Conservation (phyloP, 2,113 vertebrate genomes). For the Aleadryas rufinucha region DNA sequence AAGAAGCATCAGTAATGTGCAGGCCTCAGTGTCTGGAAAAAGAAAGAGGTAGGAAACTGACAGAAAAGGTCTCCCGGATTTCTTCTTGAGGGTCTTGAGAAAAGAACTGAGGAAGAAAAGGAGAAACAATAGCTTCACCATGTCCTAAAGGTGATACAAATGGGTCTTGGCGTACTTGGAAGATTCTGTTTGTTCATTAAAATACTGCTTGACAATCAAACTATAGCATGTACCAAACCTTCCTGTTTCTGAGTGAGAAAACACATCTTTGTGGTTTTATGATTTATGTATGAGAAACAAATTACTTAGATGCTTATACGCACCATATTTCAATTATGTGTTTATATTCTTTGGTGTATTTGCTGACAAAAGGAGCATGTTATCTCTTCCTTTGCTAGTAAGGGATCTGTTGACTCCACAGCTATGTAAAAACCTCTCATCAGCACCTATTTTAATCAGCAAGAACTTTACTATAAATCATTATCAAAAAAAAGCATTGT, state of each 20-base stretch:
- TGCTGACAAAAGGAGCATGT: constrained; percentile 70
- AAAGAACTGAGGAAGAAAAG: background rate
- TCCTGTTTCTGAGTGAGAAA: constrained; percentile 17
- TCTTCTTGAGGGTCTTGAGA: constrained; percentile 27
- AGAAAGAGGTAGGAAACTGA: background rate
- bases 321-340: constrained; percentile 37
- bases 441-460: constrained; percentile 59
- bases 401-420: constrained; percentile 50
- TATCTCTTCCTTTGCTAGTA: constrained; percentile 33
- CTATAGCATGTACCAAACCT: background rate
- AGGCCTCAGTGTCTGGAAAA: background rate
- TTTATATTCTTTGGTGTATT: constrained; percentile 69
- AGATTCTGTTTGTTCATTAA: constrained; percentile 1
- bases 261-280: background rate
- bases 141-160: background rate
- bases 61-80: constrained; percentile 31
- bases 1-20: constrained; percentile 18
- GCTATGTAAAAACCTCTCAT: constrained; percentile 49
- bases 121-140: background rate
- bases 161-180: background rate
- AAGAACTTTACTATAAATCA: constrained; percentile 59
- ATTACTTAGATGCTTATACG: constrained; percentile 28
- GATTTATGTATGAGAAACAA: constrained; percentile 53
- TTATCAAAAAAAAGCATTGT: constrained; percentile 23
- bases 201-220: constrained; percentile 8